Conservation (phyloP, 2,888 invertebrate genomes). For the Ochlodes sylvanus region DNA sequence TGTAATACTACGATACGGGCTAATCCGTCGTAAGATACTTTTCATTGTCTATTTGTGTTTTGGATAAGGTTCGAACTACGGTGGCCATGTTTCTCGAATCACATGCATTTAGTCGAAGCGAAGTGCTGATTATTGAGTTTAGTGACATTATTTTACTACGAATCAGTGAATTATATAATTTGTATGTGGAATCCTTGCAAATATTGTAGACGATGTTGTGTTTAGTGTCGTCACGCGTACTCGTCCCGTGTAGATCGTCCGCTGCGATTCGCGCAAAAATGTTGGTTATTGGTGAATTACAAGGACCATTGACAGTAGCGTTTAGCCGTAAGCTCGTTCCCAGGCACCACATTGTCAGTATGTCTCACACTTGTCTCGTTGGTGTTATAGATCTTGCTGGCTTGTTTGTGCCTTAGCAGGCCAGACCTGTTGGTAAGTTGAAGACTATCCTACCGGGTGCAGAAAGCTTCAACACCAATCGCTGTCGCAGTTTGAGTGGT, state of each 20-base stretch:
- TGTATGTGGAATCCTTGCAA: conserved; percentile 58
- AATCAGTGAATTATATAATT: conserved; percentile 77
- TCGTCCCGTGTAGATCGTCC: conserved; percentile 59
- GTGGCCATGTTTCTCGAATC: conserved; percentile 83
- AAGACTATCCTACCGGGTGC: conserved; percentile 70
- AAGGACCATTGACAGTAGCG: conserved; percentile 80
- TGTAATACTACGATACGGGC: conserved; percentile 64
- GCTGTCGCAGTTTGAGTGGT: conserved; percentile 72
- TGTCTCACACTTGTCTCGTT: conserved; percentile 80
- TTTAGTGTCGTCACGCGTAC: conserved; percentile 62
- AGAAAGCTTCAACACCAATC: conserved; percentile 74
- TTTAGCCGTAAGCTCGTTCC: conserved; percentile 71
- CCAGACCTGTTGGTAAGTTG: conserved; percentile 90
- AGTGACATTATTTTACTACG: conserved; percentile 64
- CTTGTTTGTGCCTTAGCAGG: conserved; percentile 90
- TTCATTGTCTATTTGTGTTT: conserved; percentile 80
- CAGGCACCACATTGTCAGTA: conserved; percentile 77
- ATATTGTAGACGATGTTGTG: conserved; percentile 60
- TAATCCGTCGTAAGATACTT: conserved; percentile 64
- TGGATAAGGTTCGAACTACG: conserved; percentile 69
- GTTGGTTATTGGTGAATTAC: conserved; percentile 77
- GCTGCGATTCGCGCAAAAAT: conserved; percentile 81
- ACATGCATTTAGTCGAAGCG: conserved; percentile 77
- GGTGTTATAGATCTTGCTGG: conserved; percentile 90
- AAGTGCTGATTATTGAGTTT: conserved; percentile 67